Percentiles rank a stretch among this genome's conserved stretches.
Evolutionary conservation across 2,888 invertebrate species (phyloP).

Genomic region (Trichacis sp.): DNA sequence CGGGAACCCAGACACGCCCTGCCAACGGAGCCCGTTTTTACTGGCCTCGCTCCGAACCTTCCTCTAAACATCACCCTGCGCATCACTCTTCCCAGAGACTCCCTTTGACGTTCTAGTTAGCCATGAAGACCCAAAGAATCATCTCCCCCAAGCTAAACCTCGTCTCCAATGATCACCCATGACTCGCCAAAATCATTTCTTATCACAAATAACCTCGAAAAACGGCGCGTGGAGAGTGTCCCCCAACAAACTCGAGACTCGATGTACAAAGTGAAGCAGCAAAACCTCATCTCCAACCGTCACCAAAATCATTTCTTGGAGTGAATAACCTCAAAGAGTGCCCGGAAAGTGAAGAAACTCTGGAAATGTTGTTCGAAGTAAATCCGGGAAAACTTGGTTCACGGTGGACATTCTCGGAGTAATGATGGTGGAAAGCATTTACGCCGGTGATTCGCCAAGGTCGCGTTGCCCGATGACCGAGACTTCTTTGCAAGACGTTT

Average conservation of each 20-base stretch:
- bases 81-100: conserved; percentile 27
- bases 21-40: conserved; percentile 59
- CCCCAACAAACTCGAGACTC: too few relatives aligned
- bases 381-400: not conserved
- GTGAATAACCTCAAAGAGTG: too few relatives aligned
- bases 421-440: conserved; percentile 64
- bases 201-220: too few relatives aligned
- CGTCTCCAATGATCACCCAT: too few relatives aligned
- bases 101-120: conserved; percentile 11
- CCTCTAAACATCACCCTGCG: too few relatives aligned
- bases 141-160: too few relatives aligned
- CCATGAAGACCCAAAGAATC: conserved; percentile 8
- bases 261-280: too few relatives aligned
- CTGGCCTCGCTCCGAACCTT: conserved; percentile 28
- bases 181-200: too few relatives aligned
- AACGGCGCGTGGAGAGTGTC: too few relatives aligned
- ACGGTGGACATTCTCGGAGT: too few relatives aligned
- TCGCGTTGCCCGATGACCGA: conserved; percentile 66
- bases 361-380: not conserved
- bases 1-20: conserved; percentile 69
- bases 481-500: conserved; percentile 59
- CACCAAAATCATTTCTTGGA: not conserved
- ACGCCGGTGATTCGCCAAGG: conserved; percentile 62
- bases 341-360: too few relatives aligned
- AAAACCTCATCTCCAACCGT: too few relatives aligned